Evolutionary conservation across 2,113 vertebrate species (phyloP).

Genomic region (Xenotilapia longispinis): DNA sequence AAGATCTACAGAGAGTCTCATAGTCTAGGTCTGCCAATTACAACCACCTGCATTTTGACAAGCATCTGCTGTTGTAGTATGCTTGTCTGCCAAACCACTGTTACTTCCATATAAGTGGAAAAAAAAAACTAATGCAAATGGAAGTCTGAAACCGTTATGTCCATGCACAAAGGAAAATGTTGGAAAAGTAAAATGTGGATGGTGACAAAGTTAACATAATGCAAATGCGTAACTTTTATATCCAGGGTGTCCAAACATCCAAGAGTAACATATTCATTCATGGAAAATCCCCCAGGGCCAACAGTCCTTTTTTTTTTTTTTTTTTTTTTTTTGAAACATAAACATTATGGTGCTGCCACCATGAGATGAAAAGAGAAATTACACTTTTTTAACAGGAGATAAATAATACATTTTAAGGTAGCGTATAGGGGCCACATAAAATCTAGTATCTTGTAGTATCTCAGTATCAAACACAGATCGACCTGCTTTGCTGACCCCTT

Average conservation of each 20-base stretch:
- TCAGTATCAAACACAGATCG: neutral
- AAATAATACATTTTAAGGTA: neutral
- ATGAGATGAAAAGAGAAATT: neutral
- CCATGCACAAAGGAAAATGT: neutral
- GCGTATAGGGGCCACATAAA: neutral
- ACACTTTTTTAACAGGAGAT: neutral
- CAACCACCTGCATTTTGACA: too few relatives aligned
- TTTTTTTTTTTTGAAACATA: neutral
- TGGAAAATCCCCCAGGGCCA: neutral
- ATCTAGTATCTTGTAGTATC: neutral
- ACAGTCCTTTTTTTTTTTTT: neutral
- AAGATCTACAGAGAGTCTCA: too few relatives aligned
- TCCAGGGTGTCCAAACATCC: neutral
- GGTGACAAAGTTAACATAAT: neutral
- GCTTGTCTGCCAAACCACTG: too few relatives aligned
- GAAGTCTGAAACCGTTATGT: too few relatives aligned
- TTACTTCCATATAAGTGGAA: too few relatives aligned
- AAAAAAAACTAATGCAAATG: too few relatives aligned
- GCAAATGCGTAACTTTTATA: neutral
- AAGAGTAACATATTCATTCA: neutral
- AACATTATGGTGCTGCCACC: neutral
- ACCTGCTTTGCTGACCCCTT: neutral
- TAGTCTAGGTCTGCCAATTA: too few relatives aligned
- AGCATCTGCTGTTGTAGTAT: too few relatives aligned
- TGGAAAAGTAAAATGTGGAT: neutral